These are phyloP conservation scores for Polypedilum vanderplanki DNA, from an alignment of 1,140 invertebrate species.

Conservation along the genomic window DNA sequence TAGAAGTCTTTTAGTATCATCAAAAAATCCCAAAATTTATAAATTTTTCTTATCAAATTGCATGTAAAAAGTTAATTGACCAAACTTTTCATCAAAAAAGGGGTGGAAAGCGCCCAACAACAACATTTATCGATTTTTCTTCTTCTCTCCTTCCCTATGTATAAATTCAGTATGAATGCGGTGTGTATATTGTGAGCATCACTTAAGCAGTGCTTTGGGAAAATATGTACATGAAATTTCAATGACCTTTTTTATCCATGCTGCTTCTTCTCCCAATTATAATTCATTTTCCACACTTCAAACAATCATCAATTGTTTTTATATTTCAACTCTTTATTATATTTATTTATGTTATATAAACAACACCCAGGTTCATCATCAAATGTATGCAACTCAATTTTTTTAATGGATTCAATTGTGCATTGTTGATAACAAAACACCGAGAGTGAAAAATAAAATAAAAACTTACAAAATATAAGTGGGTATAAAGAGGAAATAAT, in stretches of 20 bases:
- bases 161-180: no score
- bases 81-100: background rate
- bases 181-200: background rate
- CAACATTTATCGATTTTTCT: conserved; percentile 26
- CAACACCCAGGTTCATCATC: background rate
- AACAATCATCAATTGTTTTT: no score
- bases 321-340: no score
- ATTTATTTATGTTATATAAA: background rate
- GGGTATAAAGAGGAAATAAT: background rate
- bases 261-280: background rate
- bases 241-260: conserved; percentile 12
- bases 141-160: background rate
- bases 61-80: background rate
- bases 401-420: background rate
- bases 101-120: conserved; percentile 22
- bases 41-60: background rate
- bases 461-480: background rate
- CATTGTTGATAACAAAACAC: background rate
- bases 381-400: background rate
- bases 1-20: background rate
- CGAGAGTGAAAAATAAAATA: background rate
- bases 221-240: conserved; percentile 10
- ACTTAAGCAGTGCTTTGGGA: background rate
- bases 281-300: no score
- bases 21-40: background rate